Evolutionary conservation across 2,113 vertebrate species (phyloP).

Genomic region (Aphyosemion australe): DNA sequence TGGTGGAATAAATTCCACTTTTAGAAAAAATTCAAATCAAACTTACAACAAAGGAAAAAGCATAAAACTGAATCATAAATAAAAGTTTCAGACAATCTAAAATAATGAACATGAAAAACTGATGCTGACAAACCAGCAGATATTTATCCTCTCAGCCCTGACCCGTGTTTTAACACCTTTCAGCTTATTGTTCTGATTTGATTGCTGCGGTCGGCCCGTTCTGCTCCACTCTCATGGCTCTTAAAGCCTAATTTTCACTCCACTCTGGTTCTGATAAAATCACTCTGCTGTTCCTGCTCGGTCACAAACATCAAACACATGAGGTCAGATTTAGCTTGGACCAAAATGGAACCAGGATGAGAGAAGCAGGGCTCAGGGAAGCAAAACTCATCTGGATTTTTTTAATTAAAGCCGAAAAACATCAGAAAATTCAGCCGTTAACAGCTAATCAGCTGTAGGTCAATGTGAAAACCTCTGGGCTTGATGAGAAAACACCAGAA

Average conservation of each 20-base stretch:
- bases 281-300: not conserved
- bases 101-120: too few species aligned
- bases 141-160: not conserved
- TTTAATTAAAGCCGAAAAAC: not conserved
- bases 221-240: not conserved
- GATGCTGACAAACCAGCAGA: not conserved
- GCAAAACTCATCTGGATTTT: not conserved
- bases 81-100: not conserved
- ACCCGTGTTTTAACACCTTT: not conserved
- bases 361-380: not conserved
- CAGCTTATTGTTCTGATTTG: slow-evolving; percentile 3
- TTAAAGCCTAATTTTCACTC: slow-evolving; percentile 3
- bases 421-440: not conserved
- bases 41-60: slow-evolving; percentile 1
- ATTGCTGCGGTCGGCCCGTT: slow-evolving; percentile 1
- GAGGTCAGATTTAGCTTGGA: not conserved
- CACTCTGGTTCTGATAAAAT: slow-evolving; percentile 7
- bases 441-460: too few species aligned
- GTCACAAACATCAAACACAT: not conserved
- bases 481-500: too few species aligned
- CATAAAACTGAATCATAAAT: not conserved
- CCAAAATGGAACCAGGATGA: slow-evolving; percentile 13
- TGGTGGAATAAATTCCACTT: not conserved
- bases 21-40: slow-evolving; percentile 9
- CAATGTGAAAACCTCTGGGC: not conserved